phyloP scores from a whole-genome alignment of 2,113 vertebrate genomes.

The Alethe diademata region DNA sequence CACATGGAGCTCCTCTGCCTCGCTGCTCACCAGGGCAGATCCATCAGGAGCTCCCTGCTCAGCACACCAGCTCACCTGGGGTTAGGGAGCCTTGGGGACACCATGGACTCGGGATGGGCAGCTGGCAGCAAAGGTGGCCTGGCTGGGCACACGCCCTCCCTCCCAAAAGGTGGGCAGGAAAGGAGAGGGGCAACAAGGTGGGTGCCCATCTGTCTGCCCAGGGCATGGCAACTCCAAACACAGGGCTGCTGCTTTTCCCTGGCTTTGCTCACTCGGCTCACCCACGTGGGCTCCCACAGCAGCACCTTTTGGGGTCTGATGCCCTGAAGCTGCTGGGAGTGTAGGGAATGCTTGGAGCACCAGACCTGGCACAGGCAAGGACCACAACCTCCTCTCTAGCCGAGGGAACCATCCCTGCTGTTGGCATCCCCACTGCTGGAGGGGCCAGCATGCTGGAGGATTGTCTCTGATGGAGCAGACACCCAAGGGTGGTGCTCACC shows the following conservation, averaged over 20 bases:
- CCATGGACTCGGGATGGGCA: conserved; percentile 71
- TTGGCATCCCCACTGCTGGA: neutral
- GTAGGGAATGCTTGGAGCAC: rapidly evolving
- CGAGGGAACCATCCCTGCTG: neutral
- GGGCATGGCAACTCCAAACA: neutral
- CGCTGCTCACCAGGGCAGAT: conserved; percentile 22
- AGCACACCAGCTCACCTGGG: conserved; percentile 55
- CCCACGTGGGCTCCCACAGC: rapidly evolving
- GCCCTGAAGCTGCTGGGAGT: neutral
- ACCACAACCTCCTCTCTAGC: neutral
- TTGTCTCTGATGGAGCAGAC: neutral
- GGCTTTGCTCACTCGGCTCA: neutral
- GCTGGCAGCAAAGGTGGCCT: conserved; percentile 69
- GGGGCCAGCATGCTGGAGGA: rapidly evolving
- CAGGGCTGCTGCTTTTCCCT: rapidly evolving
- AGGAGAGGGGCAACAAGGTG: neutral
- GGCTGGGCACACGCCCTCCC: rapidly evolving
- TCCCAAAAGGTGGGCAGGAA: neutral
- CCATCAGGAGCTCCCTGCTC: conserved; percentile 78
- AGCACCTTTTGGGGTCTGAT: neutral
- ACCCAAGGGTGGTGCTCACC: neutral
- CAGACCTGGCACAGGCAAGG: neutral
- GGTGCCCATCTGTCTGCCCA: neutral
- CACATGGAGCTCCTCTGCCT: neutral
- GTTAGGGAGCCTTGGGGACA: conserved; percentile 75